Evolutionary conservation across 2,797 vertebrate genomes (phyloP).

Genomic region (Morelia viridis): DNA sequence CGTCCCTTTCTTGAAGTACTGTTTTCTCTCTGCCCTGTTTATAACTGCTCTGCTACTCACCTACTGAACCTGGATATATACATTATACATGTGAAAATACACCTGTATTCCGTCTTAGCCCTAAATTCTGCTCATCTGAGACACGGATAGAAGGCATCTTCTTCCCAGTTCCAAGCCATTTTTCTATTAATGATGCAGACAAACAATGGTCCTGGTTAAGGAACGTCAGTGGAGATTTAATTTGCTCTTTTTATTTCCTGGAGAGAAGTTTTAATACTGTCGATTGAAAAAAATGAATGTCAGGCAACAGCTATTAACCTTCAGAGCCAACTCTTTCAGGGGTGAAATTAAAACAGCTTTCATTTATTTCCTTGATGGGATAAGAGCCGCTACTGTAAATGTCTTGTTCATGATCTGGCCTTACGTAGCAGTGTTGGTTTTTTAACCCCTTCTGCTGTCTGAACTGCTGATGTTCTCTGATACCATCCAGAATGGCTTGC

Average conservation of each 20-base stretch:
- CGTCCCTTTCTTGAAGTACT: neutral
- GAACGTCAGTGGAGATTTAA: neutral
- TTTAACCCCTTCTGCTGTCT: neutral
- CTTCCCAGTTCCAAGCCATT: neutral
- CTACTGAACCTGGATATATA: neutral
- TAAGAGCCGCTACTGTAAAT: neutral
- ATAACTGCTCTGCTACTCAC: neutral
- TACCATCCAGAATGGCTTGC: neutral
- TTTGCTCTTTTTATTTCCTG: neutral
- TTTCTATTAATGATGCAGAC: neutral
- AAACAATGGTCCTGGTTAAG: neutral
- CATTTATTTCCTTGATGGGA: neutral
- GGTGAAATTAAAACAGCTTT: neutral
- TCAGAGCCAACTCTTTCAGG: neutral
- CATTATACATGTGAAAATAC: neutral
- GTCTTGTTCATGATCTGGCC: neutral
- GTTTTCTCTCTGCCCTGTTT: neutral
- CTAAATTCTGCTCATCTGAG: neutral
- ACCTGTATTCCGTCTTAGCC: neutral
- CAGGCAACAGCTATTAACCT: neutral
- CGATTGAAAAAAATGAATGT: conserved; percentile 39
- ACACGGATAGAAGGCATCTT: neutral
- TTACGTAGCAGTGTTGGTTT: neutral
- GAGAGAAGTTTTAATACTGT: conserved; percentile 34
- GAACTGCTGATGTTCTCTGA: neutral